Conservation (phyloP, 2,113 vertebrate species). For the Clarias macrocephalus region DNA sequence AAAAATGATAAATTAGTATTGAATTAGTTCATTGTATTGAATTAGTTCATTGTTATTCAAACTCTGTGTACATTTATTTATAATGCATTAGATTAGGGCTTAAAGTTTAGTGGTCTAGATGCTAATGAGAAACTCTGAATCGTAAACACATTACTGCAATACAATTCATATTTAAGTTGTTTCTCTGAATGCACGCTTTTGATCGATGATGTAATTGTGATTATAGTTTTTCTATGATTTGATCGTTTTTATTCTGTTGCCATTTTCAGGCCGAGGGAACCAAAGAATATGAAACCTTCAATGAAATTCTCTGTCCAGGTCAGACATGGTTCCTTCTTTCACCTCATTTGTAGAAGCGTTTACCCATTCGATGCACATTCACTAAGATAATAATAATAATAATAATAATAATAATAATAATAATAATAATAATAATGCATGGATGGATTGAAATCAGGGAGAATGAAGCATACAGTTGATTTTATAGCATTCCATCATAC, state of each 20-base stretch:
- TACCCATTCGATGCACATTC: neutral
- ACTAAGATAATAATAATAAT: too few relatives aligned
- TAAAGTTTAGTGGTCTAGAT: neutral
- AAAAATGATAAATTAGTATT: too few relatives aligned
- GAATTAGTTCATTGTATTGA: too few relatives aligned
- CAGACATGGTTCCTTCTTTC: constrained; percentile 4
- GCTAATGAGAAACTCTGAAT: neutral
- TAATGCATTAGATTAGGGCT: neutral
- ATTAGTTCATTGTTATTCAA: neutral
- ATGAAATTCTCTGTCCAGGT: constrained; percentile 73
- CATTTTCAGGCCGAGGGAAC: constrained; percentile 71
- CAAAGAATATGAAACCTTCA: constrained; percentile 63
- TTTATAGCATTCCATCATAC: neutral
- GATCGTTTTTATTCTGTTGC: neutral
- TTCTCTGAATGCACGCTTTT: neutral
- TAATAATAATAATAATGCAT: too few relatives aligned
- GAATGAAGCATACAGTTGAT: neutral
- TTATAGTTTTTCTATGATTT: neutral
- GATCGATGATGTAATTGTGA: neutral
- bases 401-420: too few relatives aligned
- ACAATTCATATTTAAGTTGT: neutral
- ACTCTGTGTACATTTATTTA: too few relatives aligned
- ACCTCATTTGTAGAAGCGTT: neutral
- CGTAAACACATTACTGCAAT: neutral
- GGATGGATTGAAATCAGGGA: neutral